Evolutionary conservation across 2,888 invertebrate species (phyloP).

Genomic region (Limnephilus lunatus): DNA sequence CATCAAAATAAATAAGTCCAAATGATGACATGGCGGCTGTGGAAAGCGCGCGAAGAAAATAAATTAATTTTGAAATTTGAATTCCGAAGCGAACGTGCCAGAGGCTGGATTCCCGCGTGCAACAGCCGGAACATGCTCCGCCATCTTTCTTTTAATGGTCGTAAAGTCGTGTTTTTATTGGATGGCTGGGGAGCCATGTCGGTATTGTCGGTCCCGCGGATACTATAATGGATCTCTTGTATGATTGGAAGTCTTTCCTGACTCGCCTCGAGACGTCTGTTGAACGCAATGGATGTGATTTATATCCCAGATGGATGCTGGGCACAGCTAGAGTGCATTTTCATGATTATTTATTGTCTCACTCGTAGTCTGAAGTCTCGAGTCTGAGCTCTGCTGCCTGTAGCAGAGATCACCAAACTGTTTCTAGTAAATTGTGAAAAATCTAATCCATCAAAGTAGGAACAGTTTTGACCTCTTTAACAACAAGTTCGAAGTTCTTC

Average conservation of each 20-base stretch:
- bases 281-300: conserved; percentile 35
- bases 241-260: conserved; percentile 24
- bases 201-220: conserved; percentile 24
- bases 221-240: conserved; percentile 29
- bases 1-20: conserved; percentile 57
- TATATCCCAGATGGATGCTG: conserved; percentile 12
- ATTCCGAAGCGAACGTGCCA: conserved; percentile 60
- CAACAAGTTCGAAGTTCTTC: no score
- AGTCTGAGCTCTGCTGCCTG: neutral
- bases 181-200: conserved; percentile 48
- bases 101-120: conserved; percentile 60
- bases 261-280: conserved; percentile 12
- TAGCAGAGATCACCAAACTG: neutral
- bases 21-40: conserved; percentile 57
- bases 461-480: no score
- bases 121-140: conserved; percentile 57
- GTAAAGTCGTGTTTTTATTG: conserved; percentile 59
- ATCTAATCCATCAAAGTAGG: no score
- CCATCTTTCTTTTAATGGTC: conserved; percentile 56
- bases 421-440: neutral
- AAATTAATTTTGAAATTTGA: conserved; percentile 62
- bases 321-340: neutral
- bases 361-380: neutral
- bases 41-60: conserved; percentile 55
- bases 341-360: neutral